phyloP scores from a whole-genome alignment of 2,888 invertebrate species.

The Quadroppia sp. region DNA sequence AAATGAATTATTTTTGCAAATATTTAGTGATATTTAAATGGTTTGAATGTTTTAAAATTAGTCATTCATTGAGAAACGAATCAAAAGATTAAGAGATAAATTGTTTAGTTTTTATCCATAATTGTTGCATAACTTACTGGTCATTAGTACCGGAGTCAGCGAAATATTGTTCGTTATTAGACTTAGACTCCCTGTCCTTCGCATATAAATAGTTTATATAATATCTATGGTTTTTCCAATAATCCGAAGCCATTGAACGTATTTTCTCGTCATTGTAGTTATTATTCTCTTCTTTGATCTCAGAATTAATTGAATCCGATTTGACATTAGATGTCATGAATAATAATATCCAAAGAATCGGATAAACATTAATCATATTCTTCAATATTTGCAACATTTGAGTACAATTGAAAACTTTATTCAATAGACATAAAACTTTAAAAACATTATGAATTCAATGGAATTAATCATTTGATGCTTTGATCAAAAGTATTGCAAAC shows the following conservation, averaged over 20 bases:
- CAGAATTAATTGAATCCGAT: background rate
- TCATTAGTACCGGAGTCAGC: conserved; percentile 1
- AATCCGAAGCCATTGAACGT: background rate
- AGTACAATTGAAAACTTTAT: too few species aligned
- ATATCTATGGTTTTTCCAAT: conserved; percentile 14
- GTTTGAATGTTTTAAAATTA: too few species aligned
- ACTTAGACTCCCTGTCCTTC: background rate
- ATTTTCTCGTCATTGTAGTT: background rate
- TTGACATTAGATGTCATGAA: background rate
- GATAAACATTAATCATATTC: too few species aligned
- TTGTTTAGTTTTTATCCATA: background rate
- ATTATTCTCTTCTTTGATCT: background rate
- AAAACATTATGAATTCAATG: background rate
- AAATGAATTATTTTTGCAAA: background rate
- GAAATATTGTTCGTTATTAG: conserved; percentile 22
- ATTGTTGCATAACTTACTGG: background rate
- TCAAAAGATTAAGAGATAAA: too few species aligned
- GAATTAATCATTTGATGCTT: background rate
- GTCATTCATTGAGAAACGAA: too few species aligned
- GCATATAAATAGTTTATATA: background rate
- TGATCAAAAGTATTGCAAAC: background rate
- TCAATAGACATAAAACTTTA: background rate
- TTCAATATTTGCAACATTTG: too few species aligned
- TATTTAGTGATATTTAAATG: too few species aligned
- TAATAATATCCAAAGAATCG: background rate